A percentile compares a stretch with the other conserved stretches of the same genome.
These are phyloP conservation scores for Phocoena phocoena DNA, from an alignment of 2,113 vertebrate genomes.

Conservation along the genomic window DNA sequence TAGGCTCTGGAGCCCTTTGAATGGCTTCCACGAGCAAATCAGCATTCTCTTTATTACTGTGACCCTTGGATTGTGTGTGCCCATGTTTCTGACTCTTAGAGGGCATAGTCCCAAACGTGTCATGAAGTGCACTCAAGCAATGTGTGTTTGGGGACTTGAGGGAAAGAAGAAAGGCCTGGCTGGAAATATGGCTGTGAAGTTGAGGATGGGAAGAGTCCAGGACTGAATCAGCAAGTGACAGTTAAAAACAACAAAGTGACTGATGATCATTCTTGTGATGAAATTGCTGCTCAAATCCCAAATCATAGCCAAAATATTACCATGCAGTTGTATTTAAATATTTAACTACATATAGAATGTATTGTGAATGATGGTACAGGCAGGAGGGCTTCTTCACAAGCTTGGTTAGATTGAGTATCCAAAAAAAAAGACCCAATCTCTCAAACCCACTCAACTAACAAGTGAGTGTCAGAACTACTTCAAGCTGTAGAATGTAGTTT, in stretches of 20 bases:
- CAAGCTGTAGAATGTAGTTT: not conserved
- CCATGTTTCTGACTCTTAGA: slow-evolving; percentile 50
- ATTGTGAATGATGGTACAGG: not conserved
- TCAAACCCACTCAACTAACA: not conserved
- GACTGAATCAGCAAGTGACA: not conserved
- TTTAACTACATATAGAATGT: not conserved
- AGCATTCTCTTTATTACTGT: slow-evolving; percentile 55
- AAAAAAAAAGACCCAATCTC: not conserved
- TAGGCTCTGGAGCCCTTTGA: slow-evolving; percentile 68
- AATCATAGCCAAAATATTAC: not conserved
- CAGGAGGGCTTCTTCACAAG: not conserved
- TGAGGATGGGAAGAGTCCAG: not conserved
- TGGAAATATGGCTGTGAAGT: slow-evolving; percentile 12
- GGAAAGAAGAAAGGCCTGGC: slow-evolving; percentile 57
- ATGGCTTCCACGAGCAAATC: slow-evolving; percentile 73
- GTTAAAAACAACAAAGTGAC: slow-evolving; percentile 24
- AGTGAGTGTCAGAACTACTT: not conserved
- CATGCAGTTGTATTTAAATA: not conserved
- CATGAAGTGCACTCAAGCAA: slow-evolving; percentile 50
- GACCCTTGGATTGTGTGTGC: slow-evolving; percentile 47
- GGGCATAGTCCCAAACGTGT: slow-evolving; percentile 50
- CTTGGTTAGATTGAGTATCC: not conserved
- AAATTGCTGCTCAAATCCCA: slow-evolving; percentile 17
- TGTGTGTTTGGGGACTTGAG: slow-evolving; percentile 45
- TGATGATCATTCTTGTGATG: slow-evolving; percentile 3